Conservation (phyloP, 2,113 vertebrate genomes). For the Myiopsitta monachus region DNA sequence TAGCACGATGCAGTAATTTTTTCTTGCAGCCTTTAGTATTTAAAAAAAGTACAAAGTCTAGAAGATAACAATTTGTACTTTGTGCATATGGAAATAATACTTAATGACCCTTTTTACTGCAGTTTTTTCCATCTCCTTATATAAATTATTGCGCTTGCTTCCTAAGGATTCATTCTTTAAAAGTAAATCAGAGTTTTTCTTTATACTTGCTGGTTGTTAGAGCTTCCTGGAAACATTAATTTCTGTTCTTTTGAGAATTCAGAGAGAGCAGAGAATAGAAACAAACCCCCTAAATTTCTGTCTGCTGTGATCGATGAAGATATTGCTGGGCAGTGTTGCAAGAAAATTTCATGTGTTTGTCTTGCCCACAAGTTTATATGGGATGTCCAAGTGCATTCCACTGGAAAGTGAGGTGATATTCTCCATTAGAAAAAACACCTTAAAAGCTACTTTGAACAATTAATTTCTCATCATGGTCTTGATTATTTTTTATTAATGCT, state of each 20-base stretch:
- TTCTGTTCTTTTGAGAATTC: background rate
- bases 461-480: background rate
- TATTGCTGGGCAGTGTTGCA: background rate
- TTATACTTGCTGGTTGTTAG: background rate
- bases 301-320: background rate
- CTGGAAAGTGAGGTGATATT: background rate
- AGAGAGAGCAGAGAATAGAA: background rate
- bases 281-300: background rate
- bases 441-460: background rate
- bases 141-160: background rate
- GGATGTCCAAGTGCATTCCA: background rate
- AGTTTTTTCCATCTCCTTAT: background rate
- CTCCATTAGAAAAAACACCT: background rate
- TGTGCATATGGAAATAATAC: background rate
- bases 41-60: background rate
- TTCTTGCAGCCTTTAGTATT: background rate
- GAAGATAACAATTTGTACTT: background rate
- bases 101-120: background rate
- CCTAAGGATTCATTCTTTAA: background rate
- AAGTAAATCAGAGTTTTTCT: background rate
- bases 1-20: background rate
- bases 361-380: background rate
- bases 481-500: background rate
- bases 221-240: background rate
- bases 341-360: background rate